Evolutionary conservation across 2,797 vertebrate genomes (phyloP), one percentile per base, ranked within the genome.

Genomic region (Semotilus atromaculatus): DNA sequence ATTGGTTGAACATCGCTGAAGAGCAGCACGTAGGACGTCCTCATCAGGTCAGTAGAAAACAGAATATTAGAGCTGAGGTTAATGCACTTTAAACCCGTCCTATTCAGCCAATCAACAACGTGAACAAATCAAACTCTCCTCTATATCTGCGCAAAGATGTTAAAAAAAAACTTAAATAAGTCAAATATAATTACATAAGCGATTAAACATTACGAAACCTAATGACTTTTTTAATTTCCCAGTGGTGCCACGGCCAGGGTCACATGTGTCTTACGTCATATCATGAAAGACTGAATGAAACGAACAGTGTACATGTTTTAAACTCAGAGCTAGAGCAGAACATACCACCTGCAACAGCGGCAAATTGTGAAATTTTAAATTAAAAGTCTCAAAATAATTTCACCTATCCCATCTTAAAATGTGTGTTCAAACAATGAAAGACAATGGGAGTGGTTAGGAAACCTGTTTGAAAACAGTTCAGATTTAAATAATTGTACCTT

Each of bases 161-260:
- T 36, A 40, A 73, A 36, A 58, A 84, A 79, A 10, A 0, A 23
- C 34, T 83, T 71, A 23, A 85, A 38, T 45, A 73, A 85, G 58
- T 51, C 2, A 72, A 85, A 79, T 79, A 85, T 85, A 85, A 84
- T 84, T 84, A 84, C 75, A 84, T 79, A 60, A 77, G 76, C 53
- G 77, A 80, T 80, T 85, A 73, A 85, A 80, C 70, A 38, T 64
- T 72, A 73, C 9, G 18, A 85, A 79, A 85, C 66, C 64, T 84
- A 84, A 84, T 84, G 75, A 60, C 74, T 84, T 84, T 84, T 79
- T 84, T 62, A 79, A 84, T 84, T 84, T 84, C 83, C 83, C 66
- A 71, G 75, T 62, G 83, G 83, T 84, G 75, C 83, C 26, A 40
- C 29, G 45, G 67, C 53, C 29, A 70, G 26, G 31, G 53, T 84